Base-by-base conservation (phyloP, 2,888 invertebrate species). In the Spisula solida region DNA sequence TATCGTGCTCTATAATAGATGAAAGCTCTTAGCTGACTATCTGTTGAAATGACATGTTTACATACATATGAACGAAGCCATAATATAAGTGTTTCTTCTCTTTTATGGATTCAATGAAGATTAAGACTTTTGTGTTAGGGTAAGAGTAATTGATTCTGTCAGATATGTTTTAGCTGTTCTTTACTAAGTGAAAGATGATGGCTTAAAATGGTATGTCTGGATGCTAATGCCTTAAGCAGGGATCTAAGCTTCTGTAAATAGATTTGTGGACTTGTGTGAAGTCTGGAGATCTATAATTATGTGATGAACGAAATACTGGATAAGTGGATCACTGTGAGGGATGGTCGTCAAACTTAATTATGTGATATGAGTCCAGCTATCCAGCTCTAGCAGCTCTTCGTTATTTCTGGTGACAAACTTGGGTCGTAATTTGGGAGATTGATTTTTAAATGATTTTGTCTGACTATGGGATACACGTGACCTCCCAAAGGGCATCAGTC, bases 371-470 rank as follows among this genome's bases (percentile, higher is more conserved):
- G 41, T 41, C 41, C 41, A 41, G 41, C 41, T 41, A 41, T 41
- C 18, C 18, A 18, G n/a, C n/a, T 56, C 1, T 1, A 25, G 25
- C 60, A 66, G 25, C 60, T 25, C 34, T 47, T 48, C 1, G 80
- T 16, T 51, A 47, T 47, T 47, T n/a, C n/a, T n/a, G 48, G 80
- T 80, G 80, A 80, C 48, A 31, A 31, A 47, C 2, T 25, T 34
- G 29, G 29, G 56, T 34, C 41, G 41, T 85, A 79, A 79, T 55
- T 85, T 85, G 51, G 78, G 34, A 12, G 56, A 85, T 85, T 78
- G 85, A 85, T 79, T 85, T 85, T 85, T 85, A 85, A 85, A 85
- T 79, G 48, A 29, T 85, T 56, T 34, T 16, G 56, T 75, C 75
- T 60, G 56, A 56, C 56, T 79, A 34, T n/a, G 51, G 75, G 85